phyloP scores from a whole-genome alignment of 1,140 invertebrate genomes.

The Orius laevigatus region DNA sequence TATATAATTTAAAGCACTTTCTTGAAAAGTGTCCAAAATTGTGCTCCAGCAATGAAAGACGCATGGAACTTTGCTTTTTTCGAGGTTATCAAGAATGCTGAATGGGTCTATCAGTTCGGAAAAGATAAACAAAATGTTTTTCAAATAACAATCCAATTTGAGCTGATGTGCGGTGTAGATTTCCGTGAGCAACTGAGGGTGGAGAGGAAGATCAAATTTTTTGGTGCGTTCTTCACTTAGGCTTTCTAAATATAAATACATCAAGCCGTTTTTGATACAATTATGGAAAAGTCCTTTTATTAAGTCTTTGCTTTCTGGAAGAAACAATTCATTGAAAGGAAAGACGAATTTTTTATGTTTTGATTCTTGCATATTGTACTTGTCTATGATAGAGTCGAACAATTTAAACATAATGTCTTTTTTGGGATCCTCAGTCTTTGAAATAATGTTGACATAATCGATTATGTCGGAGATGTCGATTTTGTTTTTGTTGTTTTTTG shows the following conservation, averaged over 20 bases:
- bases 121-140: conserved; percentile 20
- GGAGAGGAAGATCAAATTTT: conserved; percentile 5
- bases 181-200: conserved; percentile 18
- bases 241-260: conserved; percentile 17
- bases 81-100: conserved; percentile 18
- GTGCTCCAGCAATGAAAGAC: conserved; percentile 20
- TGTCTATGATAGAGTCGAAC: conserved; percentile 12
- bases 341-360: conserved; percentile 9
- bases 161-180: conserved; percentile 18
- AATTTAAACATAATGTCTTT: conserved; percentile 8
- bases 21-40: conserved; percentile 20
- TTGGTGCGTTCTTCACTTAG: neutral
- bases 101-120: conserved; percentile 19
- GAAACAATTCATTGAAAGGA: conserved; percentile 16
- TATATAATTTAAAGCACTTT: conserved; percentile 16
- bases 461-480: too few species aligned
- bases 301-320: conserved; percentile 10
- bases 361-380: conserved; percentile 4
- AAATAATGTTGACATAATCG: too few species aligned
- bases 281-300: conserved; percentile 18
- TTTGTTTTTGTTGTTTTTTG: neutral
- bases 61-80: conserved; percentile 17
- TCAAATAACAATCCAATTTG: conserved; percentile 18
- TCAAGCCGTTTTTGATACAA: conserved; percentile 14
- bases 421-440: too few species aligned